Evolutionary conservation across 1,140 invertebrate species (phyloP), one percentile per base, ranked within the genome.

Genomic region (Lepidurus apus): DNA sequence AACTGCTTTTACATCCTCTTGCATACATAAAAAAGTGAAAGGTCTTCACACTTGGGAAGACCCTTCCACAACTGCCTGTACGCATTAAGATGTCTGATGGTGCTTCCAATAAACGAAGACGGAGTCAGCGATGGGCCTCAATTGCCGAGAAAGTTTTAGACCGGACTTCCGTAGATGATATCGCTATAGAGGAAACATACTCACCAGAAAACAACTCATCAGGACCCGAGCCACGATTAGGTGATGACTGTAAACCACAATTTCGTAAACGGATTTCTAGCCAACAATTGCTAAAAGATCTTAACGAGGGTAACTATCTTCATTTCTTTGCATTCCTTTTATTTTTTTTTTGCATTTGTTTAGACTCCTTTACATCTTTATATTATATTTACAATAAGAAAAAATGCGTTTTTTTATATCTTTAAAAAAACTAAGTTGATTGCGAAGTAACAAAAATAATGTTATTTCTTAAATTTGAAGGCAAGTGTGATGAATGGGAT

Each of bases 401-500:
- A 4, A 34, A 34, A 34, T 34, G 34, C 34, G 34, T 34, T 34
- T 34, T 3, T 34, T 34, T 3, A 34, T 4, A 34, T 34, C 34
- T 34, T 34, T 34, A 3, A 34, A 26, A 26, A 34, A 34, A 4
- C 34, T 34, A 34, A 34, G 1, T 2, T 34, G 2, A 34, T 34
- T 4, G 34, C 34, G 34, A 34, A 34, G 34, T 34, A 34, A 3
- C 1, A 34, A 34, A 34, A 34, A 34, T 34, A 3, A 42, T 43
- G n/a, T 17, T 17, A n/a, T 42, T 73, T 73, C n/a, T 43, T 43
- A 53, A 17, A 7, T n/a, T 53, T 8, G 43, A 79, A 81, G 81
- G 81, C 10, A 81, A 81, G 47, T n/a, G 78, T 1, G 83, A 81
- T 11, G 79, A 80, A 45, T 85, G 85, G 84, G 83, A 84, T 73